A percentile compares a stretch with the other conserved stretches of the same genome.
Conservation (phyloP, 1,140 invertebrate genomes). For the Ectropis grisescens region DNA sequence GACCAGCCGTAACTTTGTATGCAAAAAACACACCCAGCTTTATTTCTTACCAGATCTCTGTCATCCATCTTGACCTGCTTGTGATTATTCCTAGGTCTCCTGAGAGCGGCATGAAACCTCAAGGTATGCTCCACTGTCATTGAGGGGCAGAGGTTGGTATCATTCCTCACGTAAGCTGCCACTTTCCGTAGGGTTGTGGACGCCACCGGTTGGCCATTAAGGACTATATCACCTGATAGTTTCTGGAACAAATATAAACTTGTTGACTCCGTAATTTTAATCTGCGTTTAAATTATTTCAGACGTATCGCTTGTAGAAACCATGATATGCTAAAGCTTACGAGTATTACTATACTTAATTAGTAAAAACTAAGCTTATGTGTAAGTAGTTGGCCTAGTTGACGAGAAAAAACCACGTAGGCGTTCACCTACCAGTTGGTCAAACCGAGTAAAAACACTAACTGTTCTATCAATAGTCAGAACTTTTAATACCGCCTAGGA, state of each 20-base stretch:
- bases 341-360: too few relatives aligned
- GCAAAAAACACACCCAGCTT: too few relatives aligned
- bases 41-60: constrained; percentile 65
- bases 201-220: constrained; percentile 88
- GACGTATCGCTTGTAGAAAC: neutral
- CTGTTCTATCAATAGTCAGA: too few relatives aligned
- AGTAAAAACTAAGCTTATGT: too few relatives aligned
- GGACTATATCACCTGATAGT: constrained; percentile 82
- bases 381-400: too few relatives aligned
- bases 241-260: constrained; percentile 32
- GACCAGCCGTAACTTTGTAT: too few relatives aligned
- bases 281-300: constrained; percentile 4
- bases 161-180: constrained; percentile 75
- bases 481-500: too few relatives aligned
- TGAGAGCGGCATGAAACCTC: constrained; percentile 82
- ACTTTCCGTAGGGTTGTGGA: constrained; percentile 76
- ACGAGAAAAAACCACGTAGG: too few relatives aligned
- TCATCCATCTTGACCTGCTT: constrained; percentile 75
- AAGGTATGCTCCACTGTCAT: constrained; percentile 88
- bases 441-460: too few relatives aligned
- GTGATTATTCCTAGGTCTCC: constrained; percentile 72
- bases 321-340: too few relatives aligned
- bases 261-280: too few relatives aligned
- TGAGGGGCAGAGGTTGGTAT: constrained; percentile 72
- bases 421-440: too few relatives aligned